These are phyloP conservation scores for Drosophila sechellia DNA, from an alignment of 1,140 invertebrate genomes.

Conservation along the genomic window DNA sequence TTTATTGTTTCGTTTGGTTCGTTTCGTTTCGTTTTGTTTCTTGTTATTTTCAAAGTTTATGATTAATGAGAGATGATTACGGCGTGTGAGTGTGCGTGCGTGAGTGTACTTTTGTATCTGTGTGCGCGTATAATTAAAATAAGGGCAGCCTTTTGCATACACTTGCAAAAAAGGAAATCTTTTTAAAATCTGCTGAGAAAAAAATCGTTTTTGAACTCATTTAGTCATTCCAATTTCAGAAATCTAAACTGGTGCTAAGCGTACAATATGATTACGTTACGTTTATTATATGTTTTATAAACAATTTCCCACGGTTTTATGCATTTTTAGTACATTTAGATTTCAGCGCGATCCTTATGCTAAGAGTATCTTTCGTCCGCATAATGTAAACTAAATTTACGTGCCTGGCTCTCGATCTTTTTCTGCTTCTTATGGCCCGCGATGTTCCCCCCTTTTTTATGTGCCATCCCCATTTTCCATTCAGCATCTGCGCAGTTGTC, in stretches of 20 bases:
- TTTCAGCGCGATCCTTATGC: not conserved
- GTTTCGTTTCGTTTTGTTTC: conserved; percentile 33
- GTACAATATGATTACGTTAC: too few relatives aligned
- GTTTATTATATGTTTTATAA: too few relatives aligned
- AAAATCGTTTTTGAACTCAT: too few relatives aligned
- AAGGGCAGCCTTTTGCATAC: conserved; percentile 26
- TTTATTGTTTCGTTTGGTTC: conserved; percentile 42
- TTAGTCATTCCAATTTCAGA: too few relatives aligned
- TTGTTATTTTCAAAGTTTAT: conserved; percentile 69
- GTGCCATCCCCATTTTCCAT: conserved; percentile 44
- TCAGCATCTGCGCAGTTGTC: conserved; percentile 77
- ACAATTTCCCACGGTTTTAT: too few relatives aligned
- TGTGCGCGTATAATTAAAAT: conserved; percentile 48
- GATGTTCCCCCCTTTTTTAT: conserved; percentile 32
- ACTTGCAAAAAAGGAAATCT: not conserved
- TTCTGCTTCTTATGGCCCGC: conserved; percentile 4
- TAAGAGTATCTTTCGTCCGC: conserved; percentile 42
- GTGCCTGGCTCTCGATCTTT: conserved; percentile 43
- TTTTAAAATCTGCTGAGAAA: too few relatives aligned
- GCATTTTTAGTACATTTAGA: not conserved
- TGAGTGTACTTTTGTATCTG: conserved; percentile 15
- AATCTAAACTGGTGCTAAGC: too few relatives aligned
- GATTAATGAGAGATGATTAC: conserved; percentile 78
- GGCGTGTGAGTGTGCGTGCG: conserved; percentile 22
- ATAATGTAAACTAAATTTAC: conserved; percentile 77